phyloP scores from a whole-genome alignment of 2,797 vertebrate genomes.

The Sebastes steindachneri region DNA sequence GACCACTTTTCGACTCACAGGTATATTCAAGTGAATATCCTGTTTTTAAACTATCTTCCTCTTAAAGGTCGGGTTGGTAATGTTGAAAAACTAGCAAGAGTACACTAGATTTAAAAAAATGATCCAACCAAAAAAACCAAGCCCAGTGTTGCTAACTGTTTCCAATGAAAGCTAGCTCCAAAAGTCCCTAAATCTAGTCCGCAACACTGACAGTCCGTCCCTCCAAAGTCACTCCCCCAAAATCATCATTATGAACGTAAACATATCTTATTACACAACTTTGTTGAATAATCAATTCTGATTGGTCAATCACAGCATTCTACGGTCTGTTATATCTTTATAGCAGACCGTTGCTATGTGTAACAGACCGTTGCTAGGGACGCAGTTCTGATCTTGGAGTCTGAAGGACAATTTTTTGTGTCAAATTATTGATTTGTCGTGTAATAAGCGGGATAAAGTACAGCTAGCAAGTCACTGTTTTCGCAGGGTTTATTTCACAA shows the following conservation, averaged over 20 bases:
- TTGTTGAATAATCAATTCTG: no score
- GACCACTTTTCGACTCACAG: not conserved
- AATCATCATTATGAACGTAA: not conserved
- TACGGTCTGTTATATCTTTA: no score
- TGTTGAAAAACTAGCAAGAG: not conserved
- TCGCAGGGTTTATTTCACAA: not conserved
- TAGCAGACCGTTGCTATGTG: no score
- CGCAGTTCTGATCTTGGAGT: not conserved
- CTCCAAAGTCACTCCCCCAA: not conserved
- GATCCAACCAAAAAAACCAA: fast-evolving
- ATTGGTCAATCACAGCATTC: no score
- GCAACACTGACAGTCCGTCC: no score
- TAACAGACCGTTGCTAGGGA: no score
- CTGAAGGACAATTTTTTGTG: not conserved
- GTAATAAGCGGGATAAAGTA: not conserved
- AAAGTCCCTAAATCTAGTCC: no score
- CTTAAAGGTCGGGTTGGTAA: not conserved
- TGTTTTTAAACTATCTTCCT: not conserved
- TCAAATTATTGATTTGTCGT: not conserved
- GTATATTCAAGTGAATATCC: not conserved
- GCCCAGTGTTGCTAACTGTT: no score
- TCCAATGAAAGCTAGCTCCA: no score
- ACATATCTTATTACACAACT: no score
- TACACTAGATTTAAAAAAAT: no score
- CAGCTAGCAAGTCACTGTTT: not conserved